A percentile compares a stretch with the other conserved stretches of the same genome.
Evolutionary conservation across 1,140 invertebrate species (phyloP).

Genomic region (Drosophila dunni): DNA sequence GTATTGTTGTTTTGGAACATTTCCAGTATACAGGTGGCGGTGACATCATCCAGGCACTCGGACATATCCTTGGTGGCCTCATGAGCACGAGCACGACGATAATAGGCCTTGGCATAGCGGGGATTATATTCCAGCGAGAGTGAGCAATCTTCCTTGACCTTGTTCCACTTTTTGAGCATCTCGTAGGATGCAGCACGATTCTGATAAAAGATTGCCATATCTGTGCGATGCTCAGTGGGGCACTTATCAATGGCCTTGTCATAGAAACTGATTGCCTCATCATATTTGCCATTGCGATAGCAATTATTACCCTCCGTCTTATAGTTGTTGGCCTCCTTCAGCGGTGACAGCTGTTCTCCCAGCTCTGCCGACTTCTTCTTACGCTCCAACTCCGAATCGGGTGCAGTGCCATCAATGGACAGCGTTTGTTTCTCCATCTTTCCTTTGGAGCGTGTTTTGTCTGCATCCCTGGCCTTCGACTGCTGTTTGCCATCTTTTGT

Average conservation of each 20-base stretch:
- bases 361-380: constrained; percentile 86
- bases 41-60: constrained; percentile 95
- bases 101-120: constrained; percentile 95
- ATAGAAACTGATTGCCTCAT: constrained; percentile 94
- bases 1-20: constrained; percentile 92
- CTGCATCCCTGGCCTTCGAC: constrained; percentile 29
- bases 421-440: constrained; percentile 83
- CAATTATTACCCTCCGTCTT: constrained; percentile 95
- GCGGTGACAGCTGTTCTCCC: constrained; percentile 86
- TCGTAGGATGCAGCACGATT: constrained; percentile 98
- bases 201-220: constrained; percentile 96
- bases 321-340: constrained; percentile 85
- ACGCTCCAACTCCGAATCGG: constrained; percentile 84
- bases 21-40: constrained; percentile 95
- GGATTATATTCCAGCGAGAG: constrained; percentile 94
- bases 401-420: constrained; percentile 85
- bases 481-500: constrained; percentile 38
- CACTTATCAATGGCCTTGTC: constrained; percentile 95
- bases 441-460: constrained; percentile 38
- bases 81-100: constrained; percentile 92
- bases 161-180: constrained; percentile 93
- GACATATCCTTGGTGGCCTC: constrained; percentile 92
- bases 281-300: constrained; percentile 94
- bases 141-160: constrained; percentile 94
- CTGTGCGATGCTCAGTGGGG: constrained; percentile 89